phyloP scores from a whole-genome alignment of 1,140 invertebrate species.

The Coptotermes formosanus region DNA sequence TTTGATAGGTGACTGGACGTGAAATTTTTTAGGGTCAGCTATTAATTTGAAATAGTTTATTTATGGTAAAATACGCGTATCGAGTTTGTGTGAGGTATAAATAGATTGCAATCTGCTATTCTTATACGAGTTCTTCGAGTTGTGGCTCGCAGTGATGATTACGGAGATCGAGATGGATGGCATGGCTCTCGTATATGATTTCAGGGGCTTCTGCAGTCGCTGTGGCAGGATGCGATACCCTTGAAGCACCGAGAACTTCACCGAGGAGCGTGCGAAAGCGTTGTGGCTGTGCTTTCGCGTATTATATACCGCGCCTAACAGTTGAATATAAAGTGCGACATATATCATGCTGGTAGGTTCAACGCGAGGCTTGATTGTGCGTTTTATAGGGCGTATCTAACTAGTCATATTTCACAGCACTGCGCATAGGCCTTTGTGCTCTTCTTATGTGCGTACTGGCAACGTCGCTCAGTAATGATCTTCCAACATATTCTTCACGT shows the following conservation, averaged over 20 bases:
- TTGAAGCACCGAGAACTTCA: not conserved
- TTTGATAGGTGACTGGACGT: not conserved
- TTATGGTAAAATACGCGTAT: not conserved
- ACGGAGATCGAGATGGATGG: not conserved
- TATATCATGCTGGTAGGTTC: not conserved
- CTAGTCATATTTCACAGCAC: not conserved
- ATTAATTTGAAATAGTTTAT: slow-evolving; percentile 25
- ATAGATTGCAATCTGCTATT: not conserved
- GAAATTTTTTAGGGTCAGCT: not conserved
- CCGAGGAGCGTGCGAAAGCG: not conserved
- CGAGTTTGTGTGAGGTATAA: not conserved
- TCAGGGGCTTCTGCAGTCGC: not conserved
- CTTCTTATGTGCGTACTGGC: not conserved
- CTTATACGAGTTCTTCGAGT: too few species aligned
- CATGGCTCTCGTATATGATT: not conserved
- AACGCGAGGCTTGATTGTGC: not conserved
- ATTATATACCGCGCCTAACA: not conserved
- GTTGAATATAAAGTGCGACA: not conserved
- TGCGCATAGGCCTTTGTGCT: not conserved
- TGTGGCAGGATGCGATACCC: not conserved
- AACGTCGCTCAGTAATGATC: too few species aligned
- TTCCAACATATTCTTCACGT: too few species aligned
- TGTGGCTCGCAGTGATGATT: not conserved
- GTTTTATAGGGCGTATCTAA: not conserved
- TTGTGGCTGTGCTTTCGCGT: not conserved